Evolutionary conservation across 2,113 vertebrate species (phyloP), one percentile per base, ranked within the genome.

Genomic region (Cercocebus atys): DNA sequence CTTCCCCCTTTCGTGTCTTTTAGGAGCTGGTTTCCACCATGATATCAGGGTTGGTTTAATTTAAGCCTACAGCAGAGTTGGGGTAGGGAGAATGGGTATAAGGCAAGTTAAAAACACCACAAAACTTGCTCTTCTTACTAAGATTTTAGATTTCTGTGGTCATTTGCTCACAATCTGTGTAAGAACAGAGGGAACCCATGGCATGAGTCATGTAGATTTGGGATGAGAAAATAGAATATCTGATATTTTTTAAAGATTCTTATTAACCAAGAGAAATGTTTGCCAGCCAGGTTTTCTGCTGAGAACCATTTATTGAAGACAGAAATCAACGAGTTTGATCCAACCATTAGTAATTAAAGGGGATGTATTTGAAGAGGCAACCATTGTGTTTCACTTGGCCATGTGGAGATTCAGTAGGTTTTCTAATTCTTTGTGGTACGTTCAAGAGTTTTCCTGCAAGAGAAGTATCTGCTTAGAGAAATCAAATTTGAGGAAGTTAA

Each of bases 281-380:
- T 64, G 27, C 55, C n/a, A 73, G 38, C 3, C 86, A 91, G 59
- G 6, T 47, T 90, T 87, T 93, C 50, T 95, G 87, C 90, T 91
- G 30, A 91, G 22, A 85, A 52, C 85, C 88, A 82, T 96, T 96
- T 97, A 94, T 13, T 95, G 64, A 92, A 87, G 81, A 82, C 82
- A 52, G 6, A 64, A 79, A 66, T 78, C 45, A 76, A 23, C 27
- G 89, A 59, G 38, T 91, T 45, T 75, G 72, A 72, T 64, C 0
- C 17, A 68, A 79, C 18, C 40, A 2, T 16, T 47, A n/a, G 8
- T 85, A 76, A 52, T 76, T 52, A 66, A 55, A 55, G 23, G 30
- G 18, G 25, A 20, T 66, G 2, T 87, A n/a, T 52, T 81, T 27
- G 25, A 91, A 80, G 61, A 82, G n/a, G 57, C 72, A 80, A 3